These are phyloP conservation scores for Manis javanica DNA, from an alignment of 2,797 vertebrate species.

Conservation along the genomic window DNA sequence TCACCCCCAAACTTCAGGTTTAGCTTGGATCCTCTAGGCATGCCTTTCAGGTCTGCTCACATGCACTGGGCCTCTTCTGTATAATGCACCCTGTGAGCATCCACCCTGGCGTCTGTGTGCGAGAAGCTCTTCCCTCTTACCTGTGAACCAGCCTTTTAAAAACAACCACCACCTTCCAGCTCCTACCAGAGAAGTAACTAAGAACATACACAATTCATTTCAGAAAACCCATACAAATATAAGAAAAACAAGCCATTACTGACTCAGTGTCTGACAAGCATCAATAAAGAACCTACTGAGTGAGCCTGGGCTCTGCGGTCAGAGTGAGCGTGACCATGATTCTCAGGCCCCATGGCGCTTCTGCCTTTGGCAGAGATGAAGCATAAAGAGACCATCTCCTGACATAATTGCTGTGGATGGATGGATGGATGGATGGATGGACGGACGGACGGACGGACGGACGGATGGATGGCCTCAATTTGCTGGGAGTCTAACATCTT, in stretches of 20 bases:
- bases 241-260: not conserved
- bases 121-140: not conserved
- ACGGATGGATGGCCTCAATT: not conserved
- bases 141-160: not conserved
- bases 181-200: conserved; percentile 7
- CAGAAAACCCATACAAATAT: not conserved
- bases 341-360: not conserved
- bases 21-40: not conserved
- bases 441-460: too few relatives aligned
- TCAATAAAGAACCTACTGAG: not conserved
- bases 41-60: not conserved
- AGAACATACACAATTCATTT: not conserved
- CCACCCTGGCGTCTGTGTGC: not conserved
- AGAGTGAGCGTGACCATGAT: rapidly evolving
- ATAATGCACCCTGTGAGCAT: rapidly evolving
- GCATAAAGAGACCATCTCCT: not conserved
- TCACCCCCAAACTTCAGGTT: not conserved
- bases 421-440: too few relatives aligned
- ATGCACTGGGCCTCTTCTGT: not conserved
- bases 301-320: not conserved
- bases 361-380: not conserved
- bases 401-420: not conserved
- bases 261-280: not conserved
- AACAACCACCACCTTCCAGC: too few relatives aligned
- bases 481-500: not conserved